Conservation (phyloP, 1,140 invertebrate species). For the Hylaeus anthracinus region DNA sequence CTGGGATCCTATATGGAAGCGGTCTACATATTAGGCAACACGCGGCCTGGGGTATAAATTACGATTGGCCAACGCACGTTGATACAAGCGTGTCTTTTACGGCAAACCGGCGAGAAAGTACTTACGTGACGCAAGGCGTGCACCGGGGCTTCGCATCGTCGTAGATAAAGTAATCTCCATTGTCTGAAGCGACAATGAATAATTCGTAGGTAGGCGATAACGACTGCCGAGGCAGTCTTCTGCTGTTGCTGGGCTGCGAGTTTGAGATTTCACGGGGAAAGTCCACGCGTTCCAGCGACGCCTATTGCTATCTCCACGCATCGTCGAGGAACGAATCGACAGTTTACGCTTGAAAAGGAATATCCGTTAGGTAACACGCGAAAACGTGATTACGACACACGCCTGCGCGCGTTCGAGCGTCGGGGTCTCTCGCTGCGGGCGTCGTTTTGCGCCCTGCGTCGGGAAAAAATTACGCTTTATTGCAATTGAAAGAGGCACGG, state of each 20-base stretch:
- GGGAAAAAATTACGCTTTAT: conserved; percentile 17
- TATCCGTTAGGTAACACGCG: conserved; percentile 35
- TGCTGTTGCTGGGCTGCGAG: neutral
- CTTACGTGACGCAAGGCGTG: conserved; percentile 58
- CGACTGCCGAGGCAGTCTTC: conserved; percentile 13
- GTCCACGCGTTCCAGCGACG: conserved; percentile 29
- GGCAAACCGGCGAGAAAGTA: conserved; percentile 62
- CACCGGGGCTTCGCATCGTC: conserved; percentile 32
- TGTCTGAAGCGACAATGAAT: conserved; percentile 64
- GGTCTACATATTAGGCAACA: conserved; percentile 67
- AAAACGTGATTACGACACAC: conserved; percentile 35
- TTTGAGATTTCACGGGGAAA: conserved; percentile 52
- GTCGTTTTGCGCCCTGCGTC: neutral
- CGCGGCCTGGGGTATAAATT: conserved; percentile 68
- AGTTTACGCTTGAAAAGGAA: conserved; percentile 10
- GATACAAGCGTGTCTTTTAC: conserved; percentile 53
- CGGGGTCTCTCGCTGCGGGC: neutral
- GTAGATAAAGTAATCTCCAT: conserved; percentile 63
- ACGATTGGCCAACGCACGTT: conserved; percentile 69
- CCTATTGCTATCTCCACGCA: conserved; percentile 12
- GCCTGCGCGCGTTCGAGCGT: neutral
- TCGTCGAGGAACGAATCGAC: conserved; percentile 13
- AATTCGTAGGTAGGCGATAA: conserved; percentile 60
- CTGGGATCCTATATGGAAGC: conserved; percentile 6
- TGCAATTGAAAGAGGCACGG: neutral